phyloP scores from a whole-genome alignment of 2,113 vertebrate species.

The Pao palembangensis region DNA sequence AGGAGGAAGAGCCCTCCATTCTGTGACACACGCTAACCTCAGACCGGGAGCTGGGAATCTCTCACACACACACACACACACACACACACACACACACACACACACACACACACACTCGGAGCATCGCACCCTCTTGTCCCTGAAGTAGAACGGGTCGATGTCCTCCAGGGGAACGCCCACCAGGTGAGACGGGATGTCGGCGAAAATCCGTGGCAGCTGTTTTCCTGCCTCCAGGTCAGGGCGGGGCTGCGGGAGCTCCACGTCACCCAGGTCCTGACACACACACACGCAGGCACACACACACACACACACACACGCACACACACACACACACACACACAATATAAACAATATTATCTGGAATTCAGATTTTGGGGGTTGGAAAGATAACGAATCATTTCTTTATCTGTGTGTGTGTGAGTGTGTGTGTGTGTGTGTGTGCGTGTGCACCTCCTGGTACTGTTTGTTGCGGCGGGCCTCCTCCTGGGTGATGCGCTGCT shows the following conservation, averaged over 20 bases:
- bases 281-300: conserved; percentile 11
- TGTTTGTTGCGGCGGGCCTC: conserved; percentile 50
- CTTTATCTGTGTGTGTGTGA: background rate
- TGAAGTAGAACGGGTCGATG: conserved; percentile 70
- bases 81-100: no score
- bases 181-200: conserved; percentile 66
- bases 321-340: no score
- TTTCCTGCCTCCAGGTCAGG: conserved; percentile 70
- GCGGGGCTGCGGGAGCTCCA: conserved; percentile 44
- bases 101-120: no score
- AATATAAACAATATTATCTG: background rate
- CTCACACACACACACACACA: no score
- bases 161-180: conserved; percentile 69
- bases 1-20: no score
- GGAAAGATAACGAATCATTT: background rate
- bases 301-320: conserved; percentile 7
- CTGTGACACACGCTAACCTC: no score
- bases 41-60: no score
- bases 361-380: background rate
- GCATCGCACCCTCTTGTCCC: conserved; percentile 50
- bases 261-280: conserved; percentile 65
- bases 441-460: conserved; percentile 55
- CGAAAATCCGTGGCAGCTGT: conserved; percentile 67
- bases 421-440: conserved; percentile 2
- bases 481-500: conserved; percentile 68